Conservation (phyloP, 2,113 vertebrate species). For the Physeter macrocephalus region DNA sequence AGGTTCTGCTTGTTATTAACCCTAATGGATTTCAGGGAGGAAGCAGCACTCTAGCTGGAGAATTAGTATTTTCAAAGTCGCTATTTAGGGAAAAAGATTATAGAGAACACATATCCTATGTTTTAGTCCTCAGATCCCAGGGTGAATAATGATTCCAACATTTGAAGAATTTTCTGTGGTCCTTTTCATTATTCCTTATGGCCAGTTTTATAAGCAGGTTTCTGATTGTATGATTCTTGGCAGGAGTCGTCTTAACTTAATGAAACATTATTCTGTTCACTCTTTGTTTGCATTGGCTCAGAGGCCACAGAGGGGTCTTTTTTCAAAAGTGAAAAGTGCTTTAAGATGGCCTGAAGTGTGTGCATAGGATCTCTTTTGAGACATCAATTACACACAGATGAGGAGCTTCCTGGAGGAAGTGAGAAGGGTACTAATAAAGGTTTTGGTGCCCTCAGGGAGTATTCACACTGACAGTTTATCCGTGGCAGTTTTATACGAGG, state of each 20-base stretch:
- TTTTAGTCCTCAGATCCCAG: slow-evolving; percentile 31
- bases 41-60: slow-evolving; percentile 26
- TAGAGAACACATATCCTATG: background rate
- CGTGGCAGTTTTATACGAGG: background rate
- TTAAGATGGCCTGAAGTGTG: slow-evolving; percentile 38
- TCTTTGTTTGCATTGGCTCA: slow-evolving; percentile 65
- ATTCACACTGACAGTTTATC: background rate
- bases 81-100: slow-evolving; percentile 38
- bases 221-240: slow-evolving; percentile 70
- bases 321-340: slow-evolving; percentile 43
- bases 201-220: slow-evolving; percentile 49
- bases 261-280: slow-evolving; percentile 60
- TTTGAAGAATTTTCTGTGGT: slow-evolving; percentile 47
- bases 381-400: slow-evolving; percentile 26
- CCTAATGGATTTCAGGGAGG: slow-evolving; percentile 56
- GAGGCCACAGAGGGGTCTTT: slow-evolving; percentile 11
- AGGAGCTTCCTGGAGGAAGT: slow-evolving; percentile 1
- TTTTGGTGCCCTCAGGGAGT: fast-evolving
- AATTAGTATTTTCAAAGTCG: slow-evolving; percentile 57
- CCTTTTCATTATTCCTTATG: slow-evolving; percentile 59
- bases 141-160: slow-evolving; percentile 46
- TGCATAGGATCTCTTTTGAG: slow-evolving; percentile 31
- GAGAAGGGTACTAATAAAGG: background rate
- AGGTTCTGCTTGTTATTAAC: slow-evolving; percentile 70
- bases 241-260: slow-evolving; percentile 55